Conservation (phyloP, 2,888 invertebrate genomes). For the Chrysomela aeneicollis region DNA sequence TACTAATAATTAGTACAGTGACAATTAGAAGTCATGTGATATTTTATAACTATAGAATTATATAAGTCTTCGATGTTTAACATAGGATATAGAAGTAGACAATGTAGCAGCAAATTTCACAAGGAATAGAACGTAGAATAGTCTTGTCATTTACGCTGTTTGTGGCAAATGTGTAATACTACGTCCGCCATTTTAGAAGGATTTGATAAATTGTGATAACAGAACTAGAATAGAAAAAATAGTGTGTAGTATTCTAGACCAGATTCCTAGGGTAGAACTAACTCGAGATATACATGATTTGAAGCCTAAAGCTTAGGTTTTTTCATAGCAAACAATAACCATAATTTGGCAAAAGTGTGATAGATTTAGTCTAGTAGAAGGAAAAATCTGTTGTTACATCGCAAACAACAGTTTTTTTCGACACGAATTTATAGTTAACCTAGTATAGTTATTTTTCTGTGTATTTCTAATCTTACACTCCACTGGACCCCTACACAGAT, state of each 20-base stretch:
- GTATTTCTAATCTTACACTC: slow-evolving; percentile 6
- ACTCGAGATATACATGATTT: slow-evolving; percentile 29
- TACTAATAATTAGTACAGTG: slow-evolving; percentile 54
- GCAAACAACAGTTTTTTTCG: slow-evolving; percentile 20
- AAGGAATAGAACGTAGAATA: slow-evolving; percentile 26
- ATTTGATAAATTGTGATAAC: slow-evolving; percentile 36
- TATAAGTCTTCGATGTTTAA: slow-evolving; percentile 45
- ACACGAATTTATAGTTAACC: not conserved
- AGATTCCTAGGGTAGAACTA: slow-evolving; percentile 35
- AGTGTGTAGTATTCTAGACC: slow-evolving; percentile 41
- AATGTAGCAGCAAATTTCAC: slow-evolving; percentile 37
- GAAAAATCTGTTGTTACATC: slow-evolving; percentile 29
- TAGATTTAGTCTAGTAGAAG: slow-evolving; percentile 45
- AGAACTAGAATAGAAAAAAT: slow-evolving; percentile 37
- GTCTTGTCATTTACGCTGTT: slow-evolving; percentile 1
- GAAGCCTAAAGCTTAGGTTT: slow-evolving; percentile 33
- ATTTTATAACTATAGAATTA: slow-evolving; percentile 42
- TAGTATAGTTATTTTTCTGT: slow-evolving; percentile 16
- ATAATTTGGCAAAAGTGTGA: slow-evolving; percentile 37
- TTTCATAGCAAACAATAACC: slow-evolving; percentile 35
- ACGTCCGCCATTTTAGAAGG: slow-evolving; percentile 18
- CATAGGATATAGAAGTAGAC: slow-evolving; percentile 47
- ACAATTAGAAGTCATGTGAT: slow-evolving; percentile 58
- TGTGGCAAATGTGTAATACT: slow-evolving; percentile 15
- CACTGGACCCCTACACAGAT: slow-evolving; percentile 20